These are phyloP conservation scores for Conistra vaccinii DNA, from an alignment of 2,888 invertebrate genomes.

Conservation along the genomic window DNA sequence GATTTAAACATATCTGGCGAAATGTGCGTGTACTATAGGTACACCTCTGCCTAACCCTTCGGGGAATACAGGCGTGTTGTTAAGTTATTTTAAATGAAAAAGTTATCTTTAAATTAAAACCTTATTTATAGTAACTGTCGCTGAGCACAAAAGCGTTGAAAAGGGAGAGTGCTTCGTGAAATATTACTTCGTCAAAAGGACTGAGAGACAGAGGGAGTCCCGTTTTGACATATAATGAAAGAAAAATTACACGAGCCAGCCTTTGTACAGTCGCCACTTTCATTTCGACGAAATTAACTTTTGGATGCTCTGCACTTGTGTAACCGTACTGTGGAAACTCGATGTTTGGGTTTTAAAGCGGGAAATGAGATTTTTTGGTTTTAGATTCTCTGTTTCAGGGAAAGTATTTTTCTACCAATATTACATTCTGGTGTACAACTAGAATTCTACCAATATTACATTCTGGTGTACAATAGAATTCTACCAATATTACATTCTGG, in stretches of 20 bases:
- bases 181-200: conserved; percentile 67
- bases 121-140: conserved; percentile 62
- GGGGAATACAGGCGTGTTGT: no score
- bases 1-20: no score
- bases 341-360: conserved; percentile 31
- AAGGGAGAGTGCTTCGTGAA: conserved; percentile 65
- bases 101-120: conserved; percentile 60
- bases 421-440: neutral
- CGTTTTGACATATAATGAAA: conserved; percentile 81
- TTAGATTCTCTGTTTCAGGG: conserved; percentile 15
- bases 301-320: conserved; percentile 64
- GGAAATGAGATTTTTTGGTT: conserved; percentile 24
- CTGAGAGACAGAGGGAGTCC: conserved; percentile 49
- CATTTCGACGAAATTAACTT: conserved; percentile 82
- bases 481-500: no score
- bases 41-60: no score
- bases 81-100: conserved; percentile 38
- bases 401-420: no score
- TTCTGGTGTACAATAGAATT: no score
- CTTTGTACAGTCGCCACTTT: conserved; percentile 73
- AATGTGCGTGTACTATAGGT: no score
- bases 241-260: conserved; percentile 78
- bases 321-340: conserved; percentile 47
- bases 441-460: no score
- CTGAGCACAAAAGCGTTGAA: conserved; percentile 58